phyloP scores from a whole-genome alignment of 2,888 invertebrate species.

The Tachina grossa region DNA sequence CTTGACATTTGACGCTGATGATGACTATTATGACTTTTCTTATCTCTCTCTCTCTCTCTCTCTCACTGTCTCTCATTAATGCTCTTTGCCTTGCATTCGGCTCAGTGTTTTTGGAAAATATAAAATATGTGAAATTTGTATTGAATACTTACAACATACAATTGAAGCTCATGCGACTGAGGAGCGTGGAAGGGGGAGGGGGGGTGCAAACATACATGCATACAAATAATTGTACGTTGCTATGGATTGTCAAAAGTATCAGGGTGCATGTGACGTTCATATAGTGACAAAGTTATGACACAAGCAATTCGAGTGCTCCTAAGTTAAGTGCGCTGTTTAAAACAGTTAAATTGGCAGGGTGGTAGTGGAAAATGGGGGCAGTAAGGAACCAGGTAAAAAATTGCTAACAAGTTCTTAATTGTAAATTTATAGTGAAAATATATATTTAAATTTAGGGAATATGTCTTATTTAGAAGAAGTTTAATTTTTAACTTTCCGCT shows the following conservation, averaged over 20 bases:
- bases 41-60: not conserved
- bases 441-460: too few species aligned
- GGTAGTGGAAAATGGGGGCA: conserved; percentile 8
- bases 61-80: not conserved
- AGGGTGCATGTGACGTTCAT: conserved; percentile 67
- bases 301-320: conserved; percentile 65
- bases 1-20: conserved; percentile 63
- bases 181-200: not conserved
- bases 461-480: too few species aligned
- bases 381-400: too few species aligned
- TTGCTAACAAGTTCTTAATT: not conserved
- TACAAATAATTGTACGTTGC: conserved; percentile 9
- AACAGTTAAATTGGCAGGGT: conserved; percentile 38
- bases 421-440: not conserved
- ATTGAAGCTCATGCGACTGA: not conserved
- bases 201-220: not conserved
- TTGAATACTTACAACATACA: conserved; percentile 16
- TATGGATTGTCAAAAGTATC: conserved; percentile 53
- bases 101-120: conserved; percentile 11
- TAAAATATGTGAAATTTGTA: conserved; percentile 35
- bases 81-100: not conserved
- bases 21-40: conserved; percentile 39
- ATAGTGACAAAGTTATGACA: conserved; percentile 71
- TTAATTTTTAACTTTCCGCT: too few species aligned
- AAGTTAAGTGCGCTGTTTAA: conserved; percentile 46